Evolutionary conservation across 2,113 vertebrate species (phyloP), one percentile per base, ranked within the genome.

Genomic region (Colaptes auratus): DNA sequence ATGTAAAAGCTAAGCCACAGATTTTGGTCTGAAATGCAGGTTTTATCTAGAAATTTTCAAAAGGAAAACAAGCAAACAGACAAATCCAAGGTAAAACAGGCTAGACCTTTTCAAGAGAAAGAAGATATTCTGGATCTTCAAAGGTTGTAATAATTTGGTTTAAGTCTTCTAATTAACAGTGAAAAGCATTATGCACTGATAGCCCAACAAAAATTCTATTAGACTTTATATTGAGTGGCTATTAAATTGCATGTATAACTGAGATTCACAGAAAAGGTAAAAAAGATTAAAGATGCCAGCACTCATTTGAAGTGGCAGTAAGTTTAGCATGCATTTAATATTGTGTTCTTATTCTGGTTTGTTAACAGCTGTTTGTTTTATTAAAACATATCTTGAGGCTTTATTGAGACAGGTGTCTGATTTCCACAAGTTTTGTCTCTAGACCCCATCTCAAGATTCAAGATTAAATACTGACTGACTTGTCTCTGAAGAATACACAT

Each of bases 281-380:
- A 48, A 72, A 89, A 61, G 39, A 93, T 87, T 75, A 6, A 79
- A 88, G 84, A 88, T 72, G 27, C 84, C 66, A 78, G 30, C 30
- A 65, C 87, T 90, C 84, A 7, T 93, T 93, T 93, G 56, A 93
- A 89, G 59, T 70, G 28, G 35, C 11, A 89, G 75, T 69, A 94
- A 84, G 82, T 30, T 61, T 92, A 82, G 52, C 21, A 79, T 31
- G 19, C 35, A 55, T 89, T 93, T 89, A 46, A 83, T 86, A 82
- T 84, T 70, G 50, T 7, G 28, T 76, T 89, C 39, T 77, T 75
- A 67, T 48, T 75, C 35, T 44, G 9, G n/a, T 88, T 83, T 83
- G 58, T 53, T 84, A 44, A 72, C 83, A 82, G 39, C 7, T 88
- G 3, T 86, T 86, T 83, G 16, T 53, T 95, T 88, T 82, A 73